Percentiles rank a stretch among this genome's conserved stretches.
Evolutionary conservation across 53 echinoderm and acorn worm genomes (phyloP).

Genomic region (Apostichopus leukothele): DNA sequence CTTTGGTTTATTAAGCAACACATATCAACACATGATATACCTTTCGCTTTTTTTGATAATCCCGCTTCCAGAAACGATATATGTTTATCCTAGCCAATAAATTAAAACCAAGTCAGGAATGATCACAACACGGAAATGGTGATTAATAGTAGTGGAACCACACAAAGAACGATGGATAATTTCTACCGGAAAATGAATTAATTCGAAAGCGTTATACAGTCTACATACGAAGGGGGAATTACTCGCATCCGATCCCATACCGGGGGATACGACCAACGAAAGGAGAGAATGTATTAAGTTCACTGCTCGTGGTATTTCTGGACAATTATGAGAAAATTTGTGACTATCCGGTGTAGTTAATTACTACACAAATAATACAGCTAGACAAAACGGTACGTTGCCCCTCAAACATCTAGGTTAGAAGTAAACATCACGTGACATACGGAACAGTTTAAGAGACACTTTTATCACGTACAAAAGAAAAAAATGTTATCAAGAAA

Average conservation of each 20-base stretch:
- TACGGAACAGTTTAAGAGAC: no score
- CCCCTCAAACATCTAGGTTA: no score
- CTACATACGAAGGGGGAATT: not conserved
- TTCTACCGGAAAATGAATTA: slow-evolving; percentile 44
- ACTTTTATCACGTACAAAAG: no score
- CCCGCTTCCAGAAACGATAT: no score
- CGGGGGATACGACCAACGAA: not conserved
- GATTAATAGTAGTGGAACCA: not conserved
- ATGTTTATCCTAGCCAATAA: no score
- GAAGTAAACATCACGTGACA: no score
- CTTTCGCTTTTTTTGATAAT: no score
- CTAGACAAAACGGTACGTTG: no score
- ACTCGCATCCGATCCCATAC: slow-evolving; percentile 9
- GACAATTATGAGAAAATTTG: not conserved
- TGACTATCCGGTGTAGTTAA: not conserved
- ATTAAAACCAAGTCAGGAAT: not conserved
- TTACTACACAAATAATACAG: not conserved
- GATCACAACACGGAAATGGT: slow-evolving; percentile 11
- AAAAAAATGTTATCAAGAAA: no score
- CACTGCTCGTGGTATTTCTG: not conserved
- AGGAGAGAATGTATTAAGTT: not conserved
- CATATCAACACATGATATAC: no score
- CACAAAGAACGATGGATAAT: slow-evolving; percentile 4
- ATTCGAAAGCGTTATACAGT: not conserved
- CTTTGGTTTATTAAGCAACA: no score